phyloP scores from a whole-genome alignment of 2,797 vertebrate genomes.

The Ciconia nigra region DNA sequence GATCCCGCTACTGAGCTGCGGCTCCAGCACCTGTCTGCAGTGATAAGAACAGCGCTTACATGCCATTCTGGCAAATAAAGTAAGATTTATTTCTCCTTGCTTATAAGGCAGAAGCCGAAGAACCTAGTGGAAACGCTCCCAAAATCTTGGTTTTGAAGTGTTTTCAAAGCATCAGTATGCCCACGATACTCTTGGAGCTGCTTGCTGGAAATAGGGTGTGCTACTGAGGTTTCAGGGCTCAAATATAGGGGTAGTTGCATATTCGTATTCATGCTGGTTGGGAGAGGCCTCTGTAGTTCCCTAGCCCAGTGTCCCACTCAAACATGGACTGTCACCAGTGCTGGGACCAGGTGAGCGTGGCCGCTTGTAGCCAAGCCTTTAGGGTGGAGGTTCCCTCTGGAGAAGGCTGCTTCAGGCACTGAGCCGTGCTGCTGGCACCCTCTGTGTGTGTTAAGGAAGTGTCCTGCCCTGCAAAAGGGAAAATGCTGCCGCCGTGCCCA shows the following conservation, averaged over 20 bases:
- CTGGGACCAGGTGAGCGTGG: neutral
- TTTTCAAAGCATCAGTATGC: neutral
- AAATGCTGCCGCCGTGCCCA: neutral
- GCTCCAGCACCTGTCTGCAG: neutral
- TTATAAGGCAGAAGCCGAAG: neutral
- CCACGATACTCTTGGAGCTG: fast-evolving
- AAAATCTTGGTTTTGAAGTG: neutral
- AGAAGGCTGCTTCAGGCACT: neutral
- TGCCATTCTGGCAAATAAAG: neutral
- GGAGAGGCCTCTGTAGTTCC: neutral
- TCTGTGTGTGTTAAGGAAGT: neutral
- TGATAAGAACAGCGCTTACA: neutral
- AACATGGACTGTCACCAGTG: neutral
- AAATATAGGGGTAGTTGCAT: fast-evolving
- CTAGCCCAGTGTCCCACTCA: neutral
- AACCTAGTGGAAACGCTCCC: neutral
- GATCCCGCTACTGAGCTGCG: neutral
- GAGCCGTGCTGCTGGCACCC: neutral
- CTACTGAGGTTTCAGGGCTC: neutral
- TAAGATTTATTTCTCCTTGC: neutral
- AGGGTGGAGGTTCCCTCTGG: neutral
- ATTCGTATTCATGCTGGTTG: neutral
- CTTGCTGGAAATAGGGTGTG: neutral
- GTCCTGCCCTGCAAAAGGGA: neutral
- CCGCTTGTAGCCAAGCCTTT: neutral